These are phyloP conservation scores for Hozukius guyotensis DNA, from an alignment of 2,797 vertebrate genomes.

Conservation along the genomic window DNA sequence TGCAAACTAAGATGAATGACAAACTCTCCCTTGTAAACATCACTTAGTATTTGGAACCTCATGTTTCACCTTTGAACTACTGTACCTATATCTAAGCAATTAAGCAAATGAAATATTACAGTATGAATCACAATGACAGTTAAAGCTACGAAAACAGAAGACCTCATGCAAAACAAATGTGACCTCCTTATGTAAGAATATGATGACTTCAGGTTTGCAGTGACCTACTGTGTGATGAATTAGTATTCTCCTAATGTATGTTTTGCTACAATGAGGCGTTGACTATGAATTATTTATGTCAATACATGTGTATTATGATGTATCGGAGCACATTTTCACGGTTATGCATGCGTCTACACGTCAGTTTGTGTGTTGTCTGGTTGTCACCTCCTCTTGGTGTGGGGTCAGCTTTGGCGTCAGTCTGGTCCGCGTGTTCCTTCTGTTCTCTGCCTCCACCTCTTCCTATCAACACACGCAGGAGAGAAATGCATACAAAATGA, in stretches of 20 bases:
- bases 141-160: background rate
- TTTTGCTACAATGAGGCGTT: background rate
- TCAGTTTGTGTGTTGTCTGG: background rate
- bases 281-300: background rate
- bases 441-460: conserved; percentile 78
- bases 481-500: background rate
- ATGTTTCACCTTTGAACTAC: background rate
- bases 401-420: conserved; percentile 62
- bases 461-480: conserved; percentile 58
- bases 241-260: background rate
- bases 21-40: background rate
- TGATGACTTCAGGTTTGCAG: background rate
- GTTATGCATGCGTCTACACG: background rate
- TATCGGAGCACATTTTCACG: background rate
- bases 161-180: background rate
- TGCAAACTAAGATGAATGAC: background rate
- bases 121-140: background rate
- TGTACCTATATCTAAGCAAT: background rate
- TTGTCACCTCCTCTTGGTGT: conserved; percentile 75
- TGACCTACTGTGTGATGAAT: background rate
- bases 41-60: background rate
- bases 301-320: background rate
- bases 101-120: background rate
- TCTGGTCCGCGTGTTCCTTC: conserved; percentile 72
- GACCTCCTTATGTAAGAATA: background rate